phyloP scores from a whole-genome alignment of 2,797 vertebrate species.

The Cuculus canorus region DNA sequence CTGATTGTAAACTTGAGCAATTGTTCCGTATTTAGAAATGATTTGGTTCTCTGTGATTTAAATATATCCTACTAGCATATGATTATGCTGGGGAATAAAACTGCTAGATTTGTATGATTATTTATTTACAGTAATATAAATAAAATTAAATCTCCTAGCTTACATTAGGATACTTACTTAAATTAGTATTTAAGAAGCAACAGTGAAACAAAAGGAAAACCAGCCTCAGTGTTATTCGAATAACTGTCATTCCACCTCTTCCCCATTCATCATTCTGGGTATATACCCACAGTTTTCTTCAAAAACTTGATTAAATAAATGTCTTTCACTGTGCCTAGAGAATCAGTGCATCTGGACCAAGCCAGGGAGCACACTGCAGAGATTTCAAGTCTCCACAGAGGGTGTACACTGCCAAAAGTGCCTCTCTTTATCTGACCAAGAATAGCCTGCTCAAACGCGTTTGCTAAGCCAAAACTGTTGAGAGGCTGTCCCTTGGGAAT shows the following conservation, averaged over 20 bases:
- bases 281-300: background rate
- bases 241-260: background rate
- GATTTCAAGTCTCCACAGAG: background rate
- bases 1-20: background rate
- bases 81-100: background rate
- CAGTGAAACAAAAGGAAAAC: background rate
- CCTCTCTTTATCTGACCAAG: conserved; percentile 42
- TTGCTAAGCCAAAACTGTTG: conserved; percentile 23
- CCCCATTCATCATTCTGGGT: background rate
- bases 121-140: background rate
- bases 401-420: background rate
- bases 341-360: background rate
- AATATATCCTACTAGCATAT: background rate
- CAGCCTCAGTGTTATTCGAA: background rate
- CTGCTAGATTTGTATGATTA: background rate
- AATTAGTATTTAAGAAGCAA: background rate
- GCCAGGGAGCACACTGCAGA: conserved; percentile 6
- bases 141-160: background rate
- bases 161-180: too few species aligned
- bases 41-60: background rate
- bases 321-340: conserved; percentile 1
- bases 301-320: conserved; percentile 29
- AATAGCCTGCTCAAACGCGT: background rate
- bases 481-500: conserved; percentile 3
- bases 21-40: background rate